These are phyloP conservation scores for Puffinus mauretanicus DNA, from an alignment of 2,113 vertebrate genomes.

Conservation along the genomic window DNA sequence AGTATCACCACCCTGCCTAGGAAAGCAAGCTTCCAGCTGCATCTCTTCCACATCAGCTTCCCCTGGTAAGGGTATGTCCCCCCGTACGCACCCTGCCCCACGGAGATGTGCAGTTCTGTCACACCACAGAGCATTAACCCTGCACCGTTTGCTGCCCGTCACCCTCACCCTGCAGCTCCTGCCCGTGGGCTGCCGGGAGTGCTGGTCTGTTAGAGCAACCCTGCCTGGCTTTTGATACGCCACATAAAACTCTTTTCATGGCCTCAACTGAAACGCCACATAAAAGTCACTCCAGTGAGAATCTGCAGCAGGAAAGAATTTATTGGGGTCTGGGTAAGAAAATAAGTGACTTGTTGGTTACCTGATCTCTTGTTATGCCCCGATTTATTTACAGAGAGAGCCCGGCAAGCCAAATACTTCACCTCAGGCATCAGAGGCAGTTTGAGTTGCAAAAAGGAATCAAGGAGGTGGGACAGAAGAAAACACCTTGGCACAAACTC, in stretches of 20 bases:
- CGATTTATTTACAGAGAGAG: background rate
- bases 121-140: background rate
- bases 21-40: background rate
- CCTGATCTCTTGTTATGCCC: background rate
- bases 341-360: background rate
- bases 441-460: background rate
- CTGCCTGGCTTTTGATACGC: background rate
- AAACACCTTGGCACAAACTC: background rate
- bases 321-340: background rate
- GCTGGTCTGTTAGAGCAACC: background rate
- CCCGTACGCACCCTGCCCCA: background rate
- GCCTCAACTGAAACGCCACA: background rate
- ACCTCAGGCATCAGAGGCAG: background rate
- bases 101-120: fast-evolving
- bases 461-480: background rate
- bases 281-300: background rate
- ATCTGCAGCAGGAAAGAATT: background rate
- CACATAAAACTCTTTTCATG: fast-evolving
- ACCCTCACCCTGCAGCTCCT: background rate
- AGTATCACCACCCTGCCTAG: background rate
- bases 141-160: fast-evolving
- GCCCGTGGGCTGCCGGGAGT: fast-evolving
- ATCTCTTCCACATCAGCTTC: background rate
- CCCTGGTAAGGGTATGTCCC: background rate
- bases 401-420: background rate